These are phyloP conservation scores for Callinectes sapidus DNA, from an alignment of 2,888 invertebrate species.

Conservation along the genomic window DNA sequence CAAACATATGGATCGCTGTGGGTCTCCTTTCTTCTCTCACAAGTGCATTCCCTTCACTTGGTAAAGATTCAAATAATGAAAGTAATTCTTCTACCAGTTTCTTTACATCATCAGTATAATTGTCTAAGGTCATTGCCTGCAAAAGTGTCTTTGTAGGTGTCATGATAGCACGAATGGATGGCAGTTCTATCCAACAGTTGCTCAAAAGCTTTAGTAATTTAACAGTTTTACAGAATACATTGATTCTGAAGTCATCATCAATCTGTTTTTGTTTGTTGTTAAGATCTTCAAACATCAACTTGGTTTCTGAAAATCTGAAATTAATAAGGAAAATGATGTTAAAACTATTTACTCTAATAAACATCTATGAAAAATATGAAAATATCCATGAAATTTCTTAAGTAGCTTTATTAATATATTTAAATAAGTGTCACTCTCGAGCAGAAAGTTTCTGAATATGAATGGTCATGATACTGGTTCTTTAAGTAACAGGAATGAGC, in stretches of 20 bases:
- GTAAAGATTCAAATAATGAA: slow-evolving; percentile 76
- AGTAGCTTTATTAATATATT: not conserved
- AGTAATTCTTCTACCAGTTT: slow-evolving; percentile 77
- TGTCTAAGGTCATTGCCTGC: slow-evolving; percentile 79
- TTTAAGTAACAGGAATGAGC: too few species aligned
- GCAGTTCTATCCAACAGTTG: slow-evolving; percentile 58
- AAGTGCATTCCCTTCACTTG: slow-evolving; percentile 76
- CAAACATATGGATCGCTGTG: slow-evolving; percentile 87
- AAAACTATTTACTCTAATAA: not conserved
- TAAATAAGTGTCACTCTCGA: not conserved
- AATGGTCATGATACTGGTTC: too few species aligned
- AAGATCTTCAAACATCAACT: slow-evolving; percentile 40
- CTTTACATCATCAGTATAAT: slow-evolving; percentile 81
- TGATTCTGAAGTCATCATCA: slow-evolving; percentile 82
- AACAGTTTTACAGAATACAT: slow-evolving; percentile 48
- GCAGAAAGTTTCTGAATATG: not conserved
- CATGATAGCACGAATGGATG: slow-evolving; percentile 63
- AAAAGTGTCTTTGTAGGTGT: slow-evolving; percentile 77
- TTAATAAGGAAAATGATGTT: not conserved
- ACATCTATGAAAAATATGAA: too few species aligned
- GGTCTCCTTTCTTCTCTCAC: slow-evolving; percentile 80
- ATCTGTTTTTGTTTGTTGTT: slow-evolving; percentile 76
- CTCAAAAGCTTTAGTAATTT: slow-evolving; percentile 60
- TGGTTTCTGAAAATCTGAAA: slow-evolving; percentile 54
- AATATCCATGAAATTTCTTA: not conserved